Conservation (phyloP, 2,113 vertebrate genomes). For the Syrmaticus mikado region DNA sequence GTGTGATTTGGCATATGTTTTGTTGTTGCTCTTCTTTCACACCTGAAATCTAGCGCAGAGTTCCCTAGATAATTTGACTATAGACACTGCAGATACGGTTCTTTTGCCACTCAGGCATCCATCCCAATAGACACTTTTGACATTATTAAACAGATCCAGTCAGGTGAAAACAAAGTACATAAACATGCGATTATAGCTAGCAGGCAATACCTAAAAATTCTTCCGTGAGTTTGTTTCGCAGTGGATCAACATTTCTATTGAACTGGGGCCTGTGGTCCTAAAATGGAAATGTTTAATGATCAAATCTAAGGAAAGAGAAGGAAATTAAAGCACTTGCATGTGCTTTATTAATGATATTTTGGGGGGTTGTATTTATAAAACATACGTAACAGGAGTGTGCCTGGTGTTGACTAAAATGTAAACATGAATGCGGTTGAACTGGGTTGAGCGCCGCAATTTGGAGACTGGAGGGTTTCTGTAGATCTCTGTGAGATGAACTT, state of each 20-base stretch:
- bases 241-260: background rate
- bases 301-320: background rate
- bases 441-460: background rate
- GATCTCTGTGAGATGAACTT: background rate
- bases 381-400: background rate
- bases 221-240: background rate
- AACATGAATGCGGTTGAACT: background rate
- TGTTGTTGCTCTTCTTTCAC: background rate
- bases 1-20: fast-evolving
- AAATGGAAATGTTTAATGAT: background rate
- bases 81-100: fast-evolving
- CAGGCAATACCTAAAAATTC: background rate
- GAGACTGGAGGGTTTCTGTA: background rate
- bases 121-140: background rate
- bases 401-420: background rate
- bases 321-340: background rate
- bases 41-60: background rate
- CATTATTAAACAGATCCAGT: background rate
- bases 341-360: background rate
- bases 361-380: background rate
- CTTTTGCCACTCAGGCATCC: background rate
- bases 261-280: background rate
- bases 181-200: background rate
- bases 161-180: background rate
- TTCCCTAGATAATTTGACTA: background rate